Conservation (phyloP, 2,888 invertebrate species). For the Brenthis daphne region DNA sequence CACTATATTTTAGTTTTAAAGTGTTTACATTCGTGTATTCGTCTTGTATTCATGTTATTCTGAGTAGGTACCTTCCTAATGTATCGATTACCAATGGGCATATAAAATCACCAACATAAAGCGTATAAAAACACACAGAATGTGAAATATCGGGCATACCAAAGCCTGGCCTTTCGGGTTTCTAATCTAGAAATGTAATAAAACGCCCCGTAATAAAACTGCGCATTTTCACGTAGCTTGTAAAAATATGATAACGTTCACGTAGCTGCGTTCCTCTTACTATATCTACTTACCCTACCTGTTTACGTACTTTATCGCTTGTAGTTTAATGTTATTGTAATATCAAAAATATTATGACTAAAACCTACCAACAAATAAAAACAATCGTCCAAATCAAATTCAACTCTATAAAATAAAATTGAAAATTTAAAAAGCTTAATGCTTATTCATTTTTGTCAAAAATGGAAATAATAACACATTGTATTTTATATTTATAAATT, state of each 20-base stretch:
- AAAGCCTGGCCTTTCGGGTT: conserved; percentile 48
- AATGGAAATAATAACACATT: too few species aligned
- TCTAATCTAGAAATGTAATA: conserved; percentile 79
- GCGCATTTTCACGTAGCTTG: conserved; percentile 76
- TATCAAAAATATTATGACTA: too few species aligned
- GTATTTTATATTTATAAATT: too few species aligned
- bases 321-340: too few species aligned
- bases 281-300: conserved; percentile 25
- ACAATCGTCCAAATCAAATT: too few species aligned
- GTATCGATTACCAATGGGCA: neutral
- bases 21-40: too few species aligned
- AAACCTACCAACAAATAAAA: too few species aligned
- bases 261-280: conserved; percentile 54
- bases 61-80: neutral
- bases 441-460: too few species aligned
- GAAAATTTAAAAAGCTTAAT: too few species aligned
- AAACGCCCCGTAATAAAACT: conserved; percentile 74
- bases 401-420: too few species aligned
- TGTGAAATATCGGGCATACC: conserved; percentile 26
- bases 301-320: neutral
- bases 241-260: conserved; percentile 81
- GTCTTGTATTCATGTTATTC: too few species aligned
- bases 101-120: neutral
- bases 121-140: conserved; percentile 13
- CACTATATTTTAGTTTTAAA: neutral